Evolutionary conservation across 2,888 invertebrate species (phyloP).

Genomic region (Acanthopleura granulata): DNA sequence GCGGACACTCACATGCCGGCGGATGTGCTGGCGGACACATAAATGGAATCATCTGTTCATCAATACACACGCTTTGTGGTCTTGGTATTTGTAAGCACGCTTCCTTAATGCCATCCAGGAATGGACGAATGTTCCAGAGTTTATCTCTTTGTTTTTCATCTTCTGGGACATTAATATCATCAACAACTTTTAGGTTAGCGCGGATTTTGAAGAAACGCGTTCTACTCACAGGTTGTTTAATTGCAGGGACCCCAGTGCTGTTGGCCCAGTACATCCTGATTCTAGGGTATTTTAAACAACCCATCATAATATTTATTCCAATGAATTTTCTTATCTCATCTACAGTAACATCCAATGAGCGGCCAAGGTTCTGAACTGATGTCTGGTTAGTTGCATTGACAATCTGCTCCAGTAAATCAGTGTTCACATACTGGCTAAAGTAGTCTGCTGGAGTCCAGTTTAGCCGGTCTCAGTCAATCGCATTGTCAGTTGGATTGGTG

Average conservation of each 20-base stretch:
- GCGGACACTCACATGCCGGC: neutral
- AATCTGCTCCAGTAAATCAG: neutral
- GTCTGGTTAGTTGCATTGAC: neutral
- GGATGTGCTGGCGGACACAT: too few species aligned
- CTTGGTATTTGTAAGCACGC: neutral
- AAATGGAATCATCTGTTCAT: constrained; percentile 21
- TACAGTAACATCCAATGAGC: neutral
- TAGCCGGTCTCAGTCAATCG: neutral
- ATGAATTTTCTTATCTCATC: neutral
- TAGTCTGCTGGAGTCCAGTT: neutral
- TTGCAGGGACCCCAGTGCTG: neutral
- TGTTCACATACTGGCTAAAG: neutral
- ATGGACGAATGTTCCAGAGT: neutral
- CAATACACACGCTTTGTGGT: neutral
- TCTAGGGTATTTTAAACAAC: neutral
- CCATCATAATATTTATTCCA: constrained; percentile 13
- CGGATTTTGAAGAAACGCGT: neutral
- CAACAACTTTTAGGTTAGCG: constrained; percentile 8
- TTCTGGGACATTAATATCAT: neutral
- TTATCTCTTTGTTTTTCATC: neutral
- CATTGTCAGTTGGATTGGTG: neutral
- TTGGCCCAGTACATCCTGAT: constrained; percentile 6
- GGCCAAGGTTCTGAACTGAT: neutral
- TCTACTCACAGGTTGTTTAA: neutral
- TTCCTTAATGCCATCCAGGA: neutral